Conservation (phyloP, 2,888 invertebrate genomes). For the Limnephilus marmoratus region DNA sequence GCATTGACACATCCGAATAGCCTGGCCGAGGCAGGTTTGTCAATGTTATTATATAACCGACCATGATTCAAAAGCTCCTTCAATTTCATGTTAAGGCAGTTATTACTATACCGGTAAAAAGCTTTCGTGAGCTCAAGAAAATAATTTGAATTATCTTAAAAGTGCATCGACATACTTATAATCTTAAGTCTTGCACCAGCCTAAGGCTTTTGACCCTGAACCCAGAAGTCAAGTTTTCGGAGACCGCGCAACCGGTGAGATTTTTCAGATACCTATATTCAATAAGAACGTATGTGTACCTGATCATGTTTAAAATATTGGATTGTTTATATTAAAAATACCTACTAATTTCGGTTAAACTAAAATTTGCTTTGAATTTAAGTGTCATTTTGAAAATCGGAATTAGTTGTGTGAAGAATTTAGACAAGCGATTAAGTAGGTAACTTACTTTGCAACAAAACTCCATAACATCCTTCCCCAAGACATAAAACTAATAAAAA, state of each 20-base stretch:
- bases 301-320: too few relatives aligned
- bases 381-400: too few relatives aligned
- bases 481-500: too few relatives aligned
- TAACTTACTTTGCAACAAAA: too few relatives aligned
- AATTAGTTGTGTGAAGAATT: too few relatives aligned
- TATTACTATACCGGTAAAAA: not conserved
- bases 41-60: not conserved
- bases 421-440: too few relatives aligned
- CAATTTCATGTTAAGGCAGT: not conserved
- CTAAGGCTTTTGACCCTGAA: not conserved
- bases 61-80: not conserved
- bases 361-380: too few relatives aligned
- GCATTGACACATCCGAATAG: constrained; percentile 28
- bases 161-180: not conserved
- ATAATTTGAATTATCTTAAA: not conserved
- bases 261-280: not conserved
- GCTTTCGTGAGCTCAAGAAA: not conserved
- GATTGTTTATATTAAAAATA: too few relatives aligned
- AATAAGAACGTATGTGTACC: not conserved
- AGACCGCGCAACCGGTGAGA: too few relatives aligned
- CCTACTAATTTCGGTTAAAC: too few relatives aligned
- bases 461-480: too few relatives aligned
- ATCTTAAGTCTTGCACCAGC: not conserved
- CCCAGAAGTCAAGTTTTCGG: not conserved
- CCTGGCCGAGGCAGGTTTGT: constrained; percentile 11